phyloP scores from a whole-genome alignment of 2,113 vertebrate species.

The Polypterus senegalus region DNA sequence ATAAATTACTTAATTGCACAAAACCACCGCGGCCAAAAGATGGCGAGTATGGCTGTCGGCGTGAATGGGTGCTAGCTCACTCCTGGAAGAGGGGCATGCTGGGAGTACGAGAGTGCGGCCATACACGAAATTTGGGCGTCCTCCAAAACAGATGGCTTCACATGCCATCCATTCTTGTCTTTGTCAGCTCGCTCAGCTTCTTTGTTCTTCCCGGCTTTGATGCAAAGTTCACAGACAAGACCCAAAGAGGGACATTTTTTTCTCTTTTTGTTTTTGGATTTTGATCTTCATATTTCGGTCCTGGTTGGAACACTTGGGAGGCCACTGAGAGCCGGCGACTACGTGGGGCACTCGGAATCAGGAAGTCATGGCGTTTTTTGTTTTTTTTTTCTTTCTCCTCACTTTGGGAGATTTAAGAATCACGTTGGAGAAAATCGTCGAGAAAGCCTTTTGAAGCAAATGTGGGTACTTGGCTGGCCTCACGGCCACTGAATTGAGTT shows the following conservation, averaged over 20 bases:
- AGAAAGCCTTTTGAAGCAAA: too few relatives aligned
- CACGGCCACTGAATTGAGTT: too few relatives aligned
- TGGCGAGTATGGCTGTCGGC: constrained; percentile 73
- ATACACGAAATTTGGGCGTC: constrained; percentile 84
- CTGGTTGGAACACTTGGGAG: too few relatives aligned
- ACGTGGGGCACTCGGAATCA: too few relatives aligned
- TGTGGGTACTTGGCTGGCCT: too few relatives aligned
- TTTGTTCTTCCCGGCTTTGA: constrained; percentile 83
- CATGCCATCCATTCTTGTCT: constrained; percentile 96
- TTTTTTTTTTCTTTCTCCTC: too few relatives aligned
- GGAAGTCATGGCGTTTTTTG: too few relatives aligned
- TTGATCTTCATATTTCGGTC: neutral
- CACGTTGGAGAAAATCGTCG: too few relatives aligned
- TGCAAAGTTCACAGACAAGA: constrained; percentile 53
- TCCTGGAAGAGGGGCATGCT: constrained; percentile 94
- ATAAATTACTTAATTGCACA: constrained; percentile 99
- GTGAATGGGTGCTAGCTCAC: constrained; percentile 77
- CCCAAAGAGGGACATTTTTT: neutral
- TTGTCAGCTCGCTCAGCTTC: constrained; percentile 86
- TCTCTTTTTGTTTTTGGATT: neutral
- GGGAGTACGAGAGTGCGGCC: constrained; percentile 97
- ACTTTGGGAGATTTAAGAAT: too few relatives aligned
- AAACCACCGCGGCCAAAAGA: constrained; percentile 88
- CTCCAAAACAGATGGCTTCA: constrained; percentile 99
- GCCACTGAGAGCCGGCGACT: too few relatives aligned